Evolutionary conservation across 2,888 invertebrate genomes (phyloP).

Genomic region (Tetramorium bicarinatum): DNA sequence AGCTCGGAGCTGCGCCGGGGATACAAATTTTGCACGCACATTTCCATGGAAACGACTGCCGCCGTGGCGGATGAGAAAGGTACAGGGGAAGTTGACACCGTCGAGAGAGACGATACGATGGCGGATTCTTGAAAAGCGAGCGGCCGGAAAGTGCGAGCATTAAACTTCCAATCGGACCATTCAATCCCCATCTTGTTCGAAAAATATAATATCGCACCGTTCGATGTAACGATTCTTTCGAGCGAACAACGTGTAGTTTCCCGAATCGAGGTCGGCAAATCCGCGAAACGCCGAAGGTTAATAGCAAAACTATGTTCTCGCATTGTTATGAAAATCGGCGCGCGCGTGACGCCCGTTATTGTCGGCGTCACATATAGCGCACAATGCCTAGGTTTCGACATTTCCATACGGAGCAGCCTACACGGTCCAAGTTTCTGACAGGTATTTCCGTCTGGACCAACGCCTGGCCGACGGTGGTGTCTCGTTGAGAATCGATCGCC

Average conservation of each 20-base stretch:
- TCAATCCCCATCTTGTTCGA: not conserved
- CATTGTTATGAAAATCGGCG: conserved; percentile 48
- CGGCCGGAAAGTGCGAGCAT: not conserved
- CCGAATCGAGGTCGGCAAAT: not conserved
- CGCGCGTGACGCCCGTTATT: conserved; percentile 4
- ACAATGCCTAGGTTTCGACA: conserved; percentile 57
- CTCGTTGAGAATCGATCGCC: conserved; percentile 57
- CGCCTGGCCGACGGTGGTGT: conserved; percentile 44
- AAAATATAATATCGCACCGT: not conserved
- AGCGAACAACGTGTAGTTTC: not conserved
- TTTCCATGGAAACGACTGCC: conserved; percentile 66
- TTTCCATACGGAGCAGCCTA: conserved; percentile 57
- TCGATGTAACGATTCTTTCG: not conserved
- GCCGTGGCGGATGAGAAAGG: conserved; percentile 18
- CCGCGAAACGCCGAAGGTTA: conserved; percentile 15
- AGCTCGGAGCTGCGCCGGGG: conserved; percentile 38
- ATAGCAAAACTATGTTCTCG: conserved; percentile 46
- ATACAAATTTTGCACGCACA: conserved; percentile 75
- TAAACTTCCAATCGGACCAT: conserved; percentile 10
- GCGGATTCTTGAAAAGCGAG: not conserved
- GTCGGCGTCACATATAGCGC: not conserved
- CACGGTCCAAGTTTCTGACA: conserved; percentile 52
- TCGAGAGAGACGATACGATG: not conserved
- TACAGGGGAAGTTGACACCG: not conserved
- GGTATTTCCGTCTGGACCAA: conserved; percentile 55